Base-by-base conservation (phyloP, 2,797 vertebrate species). In the Pantherophis vulpinus region DNA sequence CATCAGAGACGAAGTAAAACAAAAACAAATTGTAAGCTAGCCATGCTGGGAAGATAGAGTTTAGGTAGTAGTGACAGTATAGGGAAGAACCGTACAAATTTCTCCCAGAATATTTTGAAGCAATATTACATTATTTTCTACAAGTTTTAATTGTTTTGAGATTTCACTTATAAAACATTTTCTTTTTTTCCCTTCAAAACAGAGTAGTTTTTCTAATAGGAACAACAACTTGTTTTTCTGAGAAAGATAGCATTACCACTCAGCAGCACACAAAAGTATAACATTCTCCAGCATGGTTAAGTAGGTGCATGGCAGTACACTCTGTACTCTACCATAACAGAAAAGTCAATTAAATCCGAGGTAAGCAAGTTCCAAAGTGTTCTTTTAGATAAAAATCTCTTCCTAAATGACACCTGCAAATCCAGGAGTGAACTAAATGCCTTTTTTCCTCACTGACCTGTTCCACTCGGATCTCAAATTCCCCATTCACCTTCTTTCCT, bases 381-480 rank as follows among this genome's bases (percentile, higher is more conserved):
- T 56, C 92, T 5, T 13, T 51, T 70, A 88, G 37, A 25, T 70
- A 93, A 16, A 23, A 88, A 55, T 89, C 32, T 66, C 93, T 79
- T 93, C 42, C 55, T 92, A 51, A 59, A 63, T 87, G 47, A 91
- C 29, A 27, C 5, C 5, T 94, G 42, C 91, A 74, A 29, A 32
- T 14, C 59, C 56, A 94, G n/a, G 25, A 29, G 18, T 94, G 37
- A 90, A 88, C 4, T 32, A 56, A 54, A 37, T 74, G 18, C 16
- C 29, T 42, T 93, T 79, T 79, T 16, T 93, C 93, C 83, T 23
- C 94, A 97, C 98, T 96, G 97, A 99, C 99, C 99, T 99, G 99
- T 95, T 99, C 99, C 95, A 99, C 98, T 47, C 98, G 98, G 94
- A 99, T 99, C 96, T 99, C 99, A 87, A 98, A 98, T 86, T 99